Conservation (phyloP, 2,113 vertebrate genomes). For the Numida meleagris region DNA sequence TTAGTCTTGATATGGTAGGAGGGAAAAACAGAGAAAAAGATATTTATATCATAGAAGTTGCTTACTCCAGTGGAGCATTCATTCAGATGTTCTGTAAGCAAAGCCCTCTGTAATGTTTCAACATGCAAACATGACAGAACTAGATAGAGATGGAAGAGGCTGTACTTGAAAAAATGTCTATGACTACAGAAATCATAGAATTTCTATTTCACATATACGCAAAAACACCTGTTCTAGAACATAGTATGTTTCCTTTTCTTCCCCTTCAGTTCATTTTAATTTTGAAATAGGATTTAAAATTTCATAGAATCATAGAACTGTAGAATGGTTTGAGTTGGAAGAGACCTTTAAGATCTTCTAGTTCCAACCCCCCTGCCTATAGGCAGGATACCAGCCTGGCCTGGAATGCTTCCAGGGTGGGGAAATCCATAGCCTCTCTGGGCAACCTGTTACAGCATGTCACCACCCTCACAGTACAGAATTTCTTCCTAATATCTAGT, state of each 20-base stretch:
- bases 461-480: too few species aligned
- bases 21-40: neutral
- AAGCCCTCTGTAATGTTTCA: neutral
- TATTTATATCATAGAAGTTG: neutral
- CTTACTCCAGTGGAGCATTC: neutral
- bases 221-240: neutral
- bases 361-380: too few species aligned
- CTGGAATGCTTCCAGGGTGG: too few species aligned
- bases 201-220: neutral
- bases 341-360: too few species aligned
- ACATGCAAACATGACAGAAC: neutral
- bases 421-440: too few species aligned
- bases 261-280: neutral
- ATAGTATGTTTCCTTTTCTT: neutral
- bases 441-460: too few species aligned
- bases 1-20: neutral
- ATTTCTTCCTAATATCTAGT: too few species aligned
- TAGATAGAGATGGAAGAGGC: neutral
- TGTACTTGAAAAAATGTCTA: neutral
- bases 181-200: neutral
- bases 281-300: neutral
- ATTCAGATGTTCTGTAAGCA: fast-evolving
- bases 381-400: too few species aligned
- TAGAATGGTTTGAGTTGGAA: too few species aligned
- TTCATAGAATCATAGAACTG: too few species aligned